A percentile compares a stretch with the other conserved stretches of the same genome.
phyloP scores from a whole-genome alignment of 2,797 vertebrate genomes.

The Lithobates sylvaticus region DNA sequence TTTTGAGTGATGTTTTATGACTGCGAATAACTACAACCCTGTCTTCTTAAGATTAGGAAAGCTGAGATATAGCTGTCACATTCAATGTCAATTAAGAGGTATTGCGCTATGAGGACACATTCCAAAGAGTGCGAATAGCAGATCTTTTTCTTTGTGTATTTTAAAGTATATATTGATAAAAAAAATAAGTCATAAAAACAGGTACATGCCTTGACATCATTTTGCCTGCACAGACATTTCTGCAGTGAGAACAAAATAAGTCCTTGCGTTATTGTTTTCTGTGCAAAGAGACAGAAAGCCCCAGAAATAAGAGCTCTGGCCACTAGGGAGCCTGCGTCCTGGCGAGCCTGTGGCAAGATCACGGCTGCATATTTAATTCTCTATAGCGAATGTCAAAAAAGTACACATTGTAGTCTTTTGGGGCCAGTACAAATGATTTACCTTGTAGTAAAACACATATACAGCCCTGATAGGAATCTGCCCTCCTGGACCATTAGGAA shows the following conservation, averaged over 20 bases:
- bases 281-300: slow-evolving; percentile 15
- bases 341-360: slow-evolving; percentile 40
- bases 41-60: too few species aligned
- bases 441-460: slow-evolving; percentile 11
- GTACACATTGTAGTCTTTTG: slow-evolving; percentile 11
- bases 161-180: neutral
- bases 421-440: slow-evolving; percentile 31
- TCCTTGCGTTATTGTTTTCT: neutral
- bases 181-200: neutral
- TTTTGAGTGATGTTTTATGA: too few species aligned
- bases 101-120: too few species aligned
- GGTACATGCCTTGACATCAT: neutral
- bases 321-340: slow-evolving; percentile 31
- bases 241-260: neutral
- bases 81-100: too few species aligned
- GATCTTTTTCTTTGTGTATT: too few species aligned
- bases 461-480: neutral
- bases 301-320: slow-evolving; percentile 12
- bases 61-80: too few species aligned
- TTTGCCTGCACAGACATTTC: neutral
- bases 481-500: slow-evolving; percentile 7
- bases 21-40: too few species aligned
- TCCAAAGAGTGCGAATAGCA: too few species aligned
- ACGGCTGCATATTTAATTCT: slow-evolving; percentile 17
- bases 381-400: neutral